Evolutionary conservation across 2,888 invertebrate species (phyloP).

Genomic region (Hesperia comma): DNA sequence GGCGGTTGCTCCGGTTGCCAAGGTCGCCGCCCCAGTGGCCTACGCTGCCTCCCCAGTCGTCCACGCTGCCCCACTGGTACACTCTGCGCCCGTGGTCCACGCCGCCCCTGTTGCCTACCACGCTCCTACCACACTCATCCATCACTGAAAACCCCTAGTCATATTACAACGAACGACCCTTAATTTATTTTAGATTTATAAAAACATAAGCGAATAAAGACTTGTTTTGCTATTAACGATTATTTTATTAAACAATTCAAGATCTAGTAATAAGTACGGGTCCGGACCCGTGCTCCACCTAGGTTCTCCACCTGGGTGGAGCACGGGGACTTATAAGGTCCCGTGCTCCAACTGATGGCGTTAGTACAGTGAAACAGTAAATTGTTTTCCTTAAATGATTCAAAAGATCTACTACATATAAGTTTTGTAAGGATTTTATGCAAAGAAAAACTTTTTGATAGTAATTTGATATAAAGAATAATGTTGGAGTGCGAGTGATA

Average conservation of each 20-base stretch:
- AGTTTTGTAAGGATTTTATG: no score
- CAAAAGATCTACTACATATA: no score
- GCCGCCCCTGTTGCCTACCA: conserved; percentile 57
- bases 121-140: conserved; percentile 52
- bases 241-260: background rate
- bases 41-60: conserved; percentile 42
- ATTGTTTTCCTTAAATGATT: no score
- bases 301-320: no score
- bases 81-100: conserved; percentile 50
- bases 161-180: conserved; percentile 46
- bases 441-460: no score
- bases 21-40: conserved; percentile 51
- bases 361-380: no score
- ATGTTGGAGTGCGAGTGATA: no score
- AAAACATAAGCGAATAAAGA: background rate
- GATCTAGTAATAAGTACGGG: no score
- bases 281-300: no score
- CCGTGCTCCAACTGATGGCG: no score
- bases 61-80: conserved; percentile 49
- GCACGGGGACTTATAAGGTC: no score
- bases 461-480: no score
- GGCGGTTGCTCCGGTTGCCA: conserved; percentile 51
- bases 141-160: conserved; percentile 52
- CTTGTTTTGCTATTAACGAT: background rate
- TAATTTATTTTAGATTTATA: conserved; percentile 28